Base-by-base conservation (phyloP, 2,888 invertebrate genomes). In the Herminia tarsipennalis region DNA sequence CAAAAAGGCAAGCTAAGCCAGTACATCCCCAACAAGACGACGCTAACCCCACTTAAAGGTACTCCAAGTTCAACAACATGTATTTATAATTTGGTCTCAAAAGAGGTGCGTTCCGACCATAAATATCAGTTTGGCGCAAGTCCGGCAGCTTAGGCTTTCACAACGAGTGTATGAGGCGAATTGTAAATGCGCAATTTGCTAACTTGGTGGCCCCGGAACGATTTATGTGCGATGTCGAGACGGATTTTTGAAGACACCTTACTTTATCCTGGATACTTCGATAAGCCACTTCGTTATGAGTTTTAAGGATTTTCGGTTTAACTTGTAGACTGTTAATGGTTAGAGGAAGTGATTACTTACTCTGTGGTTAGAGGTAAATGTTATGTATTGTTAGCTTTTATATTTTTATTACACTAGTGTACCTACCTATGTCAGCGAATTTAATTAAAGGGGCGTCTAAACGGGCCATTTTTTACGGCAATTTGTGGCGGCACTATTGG, bases 101-200 rank as follows among this genome's bases (percentile, higher is more conserved):
- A 48, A 55, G 59, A 81, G 78, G 80, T 83, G 80, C 83, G 85
- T 82, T 72, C 66, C 55, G 25, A 61, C 83, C 78, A 87, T 89
- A 88, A 88, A 89, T 88, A 85, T 81, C 76, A 84, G 81, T 88
- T 87, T 80, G 68, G 58, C 50, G 44, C 49, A 17, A 63, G 64
- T 66, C 67, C 64, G 36, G 56, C 50, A 62, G 72, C 71, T 70
- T 68, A 73, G 74, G 70, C 63, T 66, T 71, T 56, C 45, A 62
- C 65, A 54, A 67, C 60, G 57, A 58, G 65, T 64, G 73, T 79
- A 76, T 78, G 85, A 79, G 73, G 61, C 80, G 87, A 83, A 85
- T 85, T 78, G 81, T 70, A 82, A 87, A 86, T 85, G 84, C 72
- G 69, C 82, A 75, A 84, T 86, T 86, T 86, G 69, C 73, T 59